Evolutionary conservation across 2,113 vertebrate species (phyloP).

Genomic region (Uria lomvia): DNA sequence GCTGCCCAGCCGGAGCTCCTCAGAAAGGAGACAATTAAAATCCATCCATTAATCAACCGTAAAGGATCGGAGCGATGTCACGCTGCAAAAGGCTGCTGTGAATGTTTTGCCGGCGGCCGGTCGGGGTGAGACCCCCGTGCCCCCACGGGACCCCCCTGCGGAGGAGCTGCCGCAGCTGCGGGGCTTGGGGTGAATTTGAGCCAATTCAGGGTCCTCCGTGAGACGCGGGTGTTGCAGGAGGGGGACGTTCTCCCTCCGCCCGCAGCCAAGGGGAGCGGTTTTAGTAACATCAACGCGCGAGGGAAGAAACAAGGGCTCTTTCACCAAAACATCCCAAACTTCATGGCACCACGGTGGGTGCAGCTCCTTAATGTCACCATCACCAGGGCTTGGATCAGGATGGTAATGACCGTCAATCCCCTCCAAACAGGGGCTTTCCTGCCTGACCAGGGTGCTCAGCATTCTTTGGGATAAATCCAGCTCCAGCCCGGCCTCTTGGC

Average conservation of each 20-base stretch:
- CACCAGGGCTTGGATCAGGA: neutral
- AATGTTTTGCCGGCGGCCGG: neutral
- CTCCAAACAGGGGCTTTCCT: neutral
- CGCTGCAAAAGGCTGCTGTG: neutral
- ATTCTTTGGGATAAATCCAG: neutral
- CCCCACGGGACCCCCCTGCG: neutral
- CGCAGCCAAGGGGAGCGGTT: neutral
- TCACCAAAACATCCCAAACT: neutral
- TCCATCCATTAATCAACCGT: neutral
- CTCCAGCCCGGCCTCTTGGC: neutral
- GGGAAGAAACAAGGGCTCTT: neutral
- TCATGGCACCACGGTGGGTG: neutral
- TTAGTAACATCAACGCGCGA: neutral
- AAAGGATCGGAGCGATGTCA: neutral
- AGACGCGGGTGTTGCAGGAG: rapidly evolving
- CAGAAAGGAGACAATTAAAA: neutral
- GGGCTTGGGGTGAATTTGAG: neutral
- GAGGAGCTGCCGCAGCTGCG: neutral
- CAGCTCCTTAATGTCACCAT: neutral
- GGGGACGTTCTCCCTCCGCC: neutral
- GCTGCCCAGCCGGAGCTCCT: neutral
- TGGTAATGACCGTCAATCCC: rapidly evolving
- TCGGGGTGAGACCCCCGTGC: neutral
- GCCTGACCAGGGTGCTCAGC: rapidly evolving
- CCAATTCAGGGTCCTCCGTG: neutral